Base-by-base conservation (phyloP, 2,888 invertebrate genomes). In the Thymelicus lineola region DNA sequence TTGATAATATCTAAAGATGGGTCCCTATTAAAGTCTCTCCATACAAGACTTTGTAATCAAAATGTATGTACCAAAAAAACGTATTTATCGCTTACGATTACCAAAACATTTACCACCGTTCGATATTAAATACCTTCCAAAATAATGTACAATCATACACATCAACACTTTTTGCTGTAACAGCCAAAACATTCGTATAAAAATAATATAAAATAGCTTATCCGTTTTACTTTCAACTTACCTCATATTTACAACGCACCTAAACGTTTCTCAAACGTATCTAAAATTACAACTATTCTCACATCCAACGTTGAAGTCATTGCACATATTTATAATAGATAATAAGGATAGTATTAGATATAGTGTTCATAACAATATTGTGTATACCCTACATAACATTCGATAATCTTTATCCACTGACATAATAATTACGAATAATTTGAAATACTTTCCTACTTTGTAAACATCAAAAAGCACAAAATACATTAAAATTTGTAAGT, bases 251-350 rank as follows among this genome's bases (percentile, higher is more conserved):
- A 63, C 63, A 53, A 38, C 0, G 17, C 12, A 14, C 53, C 12
- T 67, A 60, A 53, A 67, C 67, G 68, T 68, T 68, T 68, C 57
- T 57, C n/a, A 68, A 68, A 68, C 68, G 68, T 38, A 17, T 65
- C 46, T 68, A 57, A 46, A 35, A 17, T 68, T 62, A 68, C 6
- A 55, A 57, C 61, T 68, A 68, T 57, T 62, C 63, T 63, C 62
- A 68, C 62, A 45, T 61, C 53, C 67, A 67, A 61, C n/a, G 7
- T 55, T 53, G 17, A 17, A 68, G 57, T 57, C 68, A 68, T 68
- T 67, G 67, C 67, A 67, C 67, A 67, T 60, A 50, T 36, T 50
- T 50, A n/a, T n/a, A n/a, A n/a, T n/a, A 35, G 17, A 6, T 42
- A 35, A 58, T 38, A 46, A 12, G 35, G 50, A 14, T 28, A 35